Evolutionary conservation across 2,888 invertebrate species (phyloP).

Genomic region (Psylliodes chrysocephalus): DNA sequence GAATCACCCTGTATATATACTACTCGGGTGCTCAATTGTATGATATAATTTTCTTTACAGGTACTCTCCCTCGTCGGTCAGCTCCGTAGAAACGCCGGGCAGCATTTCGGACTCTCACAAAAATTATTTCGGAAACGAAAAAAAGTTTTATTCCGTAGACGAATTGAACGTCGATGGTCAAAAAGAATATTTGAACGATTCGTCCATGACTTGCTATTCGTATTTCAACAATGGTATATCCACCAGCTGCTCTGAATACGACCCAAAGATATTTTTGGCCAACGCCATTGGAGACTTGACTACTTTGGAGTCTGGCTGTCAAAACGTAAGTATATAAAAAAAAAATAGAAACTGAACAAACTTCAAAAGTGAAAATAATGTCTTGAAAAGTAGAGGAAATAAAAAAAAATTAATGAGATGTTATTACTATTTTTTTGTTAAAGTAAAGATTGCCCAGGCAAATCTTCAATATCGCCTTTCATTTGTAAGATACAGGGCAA

Average conservation of each 20-base stretch:
- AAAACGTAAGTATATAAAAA: conserved; percentile 35
- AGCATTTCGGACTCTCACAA: conserved; percentile 6
- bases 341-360: too few species aligned
- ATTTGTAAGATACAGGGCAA: too few species aligned
- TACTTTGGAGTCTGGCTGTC: neutral
- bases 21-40: neutral
- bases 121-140: neutral
- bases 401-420: too few species aligned
- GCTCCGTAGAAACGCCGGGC: conserved; percentile 33
- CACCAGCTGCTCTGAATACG: conserved; percentile 38
- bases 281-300: conserved; percentile 43
- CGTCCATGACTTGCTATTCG: conserved; percentile 29
- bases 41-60: conserved; percentile 13
- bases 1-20: too few species aligned
- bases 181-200: conserved; percentile 25
- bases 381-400: too few species aligned
- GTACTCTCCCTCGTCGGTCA: conserved; percentile 1
- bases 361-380: too few species aligned
- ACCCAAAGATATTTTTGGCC: conserved; percentile 42
- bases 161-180: conserved; percentile 38
- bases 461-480: too few species aligned
- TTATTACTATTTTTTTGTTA: too few species aligned
- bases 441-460: too few species aligned
- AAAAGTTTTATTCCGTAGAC: conserved; percentile 32
- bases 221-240: conserved; percentile 23